These are phyloP conservation scores for Scaptomyza montana DNA, from an alignment of 1,140 invertebrate species.

Conservation along the genomic window DNA sequence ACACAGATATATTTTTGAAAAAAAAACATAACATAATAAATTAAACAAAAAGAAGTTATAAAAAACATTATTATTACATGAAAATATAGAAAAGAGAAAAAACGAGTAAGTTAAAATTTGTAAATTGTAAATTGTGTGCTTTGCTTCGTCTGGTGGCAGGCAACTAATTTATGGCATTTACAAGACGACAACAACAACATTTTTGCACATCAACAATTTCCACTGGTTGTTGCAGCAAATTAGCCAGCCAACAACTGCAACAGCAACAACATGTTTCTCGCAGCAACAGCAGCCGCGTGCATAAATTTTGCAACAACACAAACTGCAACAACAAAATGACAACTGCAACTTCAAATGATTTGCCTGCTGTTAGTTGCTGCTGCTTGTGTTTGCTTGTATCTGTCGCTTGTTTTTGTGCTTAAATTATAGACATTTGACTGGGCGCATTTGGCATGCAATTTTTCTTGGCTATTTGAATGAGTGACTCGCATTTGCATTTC, in stretches of 20 bases:
- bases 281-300: conserved; percentile 33
- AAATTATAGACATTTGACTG: conserved; percentile 81
- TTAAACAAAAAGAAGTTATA: conserved; percentile 54
- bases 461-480: conserved; percentile 79
- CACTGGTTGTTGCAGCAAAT: conserved; percentile 71
- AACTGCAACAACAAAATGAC: conserved; percentile 27
- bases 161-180: conserved; percentile 81
- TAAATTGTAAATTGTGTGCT: conserved; percentile 52
- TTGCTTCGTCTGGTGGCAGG: conserved; percentile 65
- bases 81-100: conserved; percentile 35
- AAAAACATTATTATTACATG: conserved; percentile 35
- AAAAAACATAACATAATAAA: conserved; percentile 62
- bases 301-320: conserved; percentile 16
- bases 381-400: conserved; percentile 64
- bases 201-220: conserved; percentile 80
- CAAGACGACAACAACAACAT: conserved; percentile 71
- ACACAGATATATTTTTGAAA: conserved; percentile 20
- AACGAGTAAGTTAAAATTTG: conserved; percentile 39
- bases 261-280: conserved; percentile 54
- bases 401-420: conserved; percentile 78
- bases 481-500: conserved; percentile 47
- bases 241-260: conserved; percentile 60
- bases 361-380: conserved; percentile 48
- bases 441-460: conserved; percentile 78
- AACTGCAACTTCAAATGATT: conserved; percentile 63